phyloP scores from a whole-genome alignment of 2,797 vertebrate genomes.

The Mionectes olivaceus region DNA sequence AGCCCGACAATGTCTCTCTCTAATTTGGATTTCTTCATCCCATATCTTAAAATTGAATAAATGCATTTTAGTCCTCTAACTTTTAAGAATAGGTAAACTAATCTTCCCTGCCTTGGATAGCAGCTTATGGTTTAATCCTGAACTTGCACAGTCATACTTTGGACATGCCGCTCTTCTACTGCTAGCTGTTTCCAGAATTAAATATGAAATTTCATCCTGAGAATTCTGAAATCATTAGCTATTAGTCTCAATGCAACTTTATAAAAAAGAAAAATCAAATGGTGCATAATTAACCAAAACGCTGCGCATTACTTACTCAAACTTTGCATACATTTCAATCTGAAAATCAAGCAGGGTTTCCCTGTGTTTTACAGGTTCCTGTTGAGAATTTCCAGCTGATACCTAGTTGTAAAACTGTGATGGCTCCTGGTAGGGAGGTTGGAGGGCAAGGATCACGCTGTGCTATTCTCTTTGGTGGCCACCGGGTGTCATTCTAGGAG shows the following conservation, averaged over 20 bases:
- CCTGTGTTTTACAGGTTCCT: not conserved
- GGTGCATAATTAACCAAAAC: not conserved
- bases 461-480: slow-evolving; percentile 67
- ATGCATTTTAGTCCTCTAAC: not conserved
- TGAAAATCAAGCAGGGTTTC: not conserved
- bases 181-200: not conserved
- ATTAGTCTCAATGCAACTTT: too few relatives aligned
- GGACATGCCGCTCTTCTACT: not conserved
- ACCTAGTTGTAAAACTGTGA: rapidly evolving
- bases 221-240: not conserved
- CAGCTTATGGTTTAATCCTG: not conserved
- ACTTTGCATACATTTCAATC: not conserved
- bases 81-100: not conserved
- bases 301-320: not conserved
- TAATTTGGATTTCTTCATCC: not conserved
- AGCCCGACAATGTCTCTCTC: not conserved
- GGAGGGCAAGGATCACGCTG: not conserved
- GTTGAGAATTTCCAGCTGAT: not conserved
- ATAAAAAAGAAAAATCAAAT: rapidly evolving
- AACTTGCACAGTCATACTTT: not conserved
- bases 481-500: slow-evolving; percentile 78
- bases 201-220: not conserved
- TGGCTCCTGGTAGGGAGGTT: not conserved
- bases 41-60: not conserved
- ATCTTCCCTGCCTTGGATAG: not conserved